Base-by-base conservation (phyloP, 1,140 invertebrate species). In the Trigoniulus corallinus region DNA sequence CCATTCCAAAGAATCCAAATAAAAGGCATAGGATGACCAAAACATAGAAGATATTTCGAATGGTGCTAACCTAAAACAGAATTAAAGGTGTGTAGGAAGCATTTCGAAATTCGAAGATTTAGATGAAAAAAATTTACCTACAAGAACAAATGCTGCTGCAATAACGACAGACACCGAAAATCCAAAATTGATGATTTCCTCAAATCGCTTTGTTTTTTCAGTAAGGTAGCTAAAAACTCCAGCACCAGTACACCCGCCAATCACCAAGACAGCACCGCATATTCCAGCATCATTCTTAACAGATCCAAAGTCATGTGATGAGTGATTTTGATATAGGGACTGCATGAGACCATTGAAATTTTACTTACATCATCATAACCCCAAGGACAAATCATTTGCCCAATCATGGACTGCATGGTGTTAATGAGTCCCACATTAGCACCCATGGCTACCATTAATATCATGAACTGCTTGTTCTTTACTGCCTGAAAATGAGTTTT, bases 121-220 rank as follows among this genome's bases (percentile, higher is more conserved):
- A n/a, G n/a, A n/a, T n/a, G n/a, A n/a, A n/a, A n/a, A n/a, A n/a
- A n/a, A n/a, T n/a, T n/a, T n/a, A n/a, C n/a, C n/a, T 57, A 69
- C 62, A 57, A 64, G 48, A 24, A 59, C 54, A 56, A 69, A 67
- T 4, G 47, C 53, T 25, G 66, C 53, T 18, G 56, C 54, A 54
- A 50, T 57, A 2, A 65, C 20, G 23, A 58, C 52, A 27, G 60
- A 57, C 10, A 63, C 22, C 26, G 42, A 53, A 55, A 60, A 64
- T 22, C 58, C 57, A 21, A 64, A 52, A 55, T 68, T 69, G 12
- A 61, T 56, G 2, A 66, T 59, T 58, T 67, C 65, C 53, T 64
- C 61, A 62, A 67, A 67, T 41, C 57, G 58, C 37, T 65, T 64
- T 18, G 66, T 67, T 56, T 61, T 64, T 53, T 69, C 67, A 45